These are phyloP conservation scores for Plebejus anna DNA, from an alignment of 2,888 invertebrate species.

Conservation along the genomic window DNA sequence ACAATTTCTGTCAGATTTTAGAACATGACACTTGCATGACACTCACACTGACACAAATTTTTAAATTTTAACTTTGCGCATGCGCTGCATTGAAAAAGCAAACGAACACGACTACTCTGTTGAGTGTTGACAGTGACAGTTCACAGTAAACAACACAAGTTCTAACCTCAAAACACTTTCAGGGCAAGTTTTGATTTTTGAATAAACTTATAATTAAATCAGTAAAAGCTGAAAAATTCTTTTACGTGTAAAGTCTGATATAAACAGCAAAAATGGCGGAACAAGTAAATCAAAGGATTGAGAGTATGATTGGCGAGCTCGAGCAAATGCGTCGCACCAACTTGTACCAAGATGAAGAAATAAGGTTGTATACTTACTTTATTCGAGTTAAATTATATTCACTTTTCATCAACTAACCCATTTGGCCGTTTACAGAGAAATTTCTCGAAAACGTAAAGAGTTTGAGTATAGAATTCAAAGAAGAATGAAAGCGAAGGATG, in stretches of 20 bases:
- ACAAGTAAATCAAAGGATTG: slow-evolving; percentile 87
- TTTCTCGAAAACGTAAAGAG: slow-evolving; percentile 84
- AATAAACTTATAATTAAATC: background rate
- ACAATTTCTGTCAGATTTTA: too few relatives aligned
- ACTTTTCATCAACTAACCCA: background rate
- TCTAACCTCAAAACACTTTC: background rate
- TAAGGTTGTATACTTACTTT: slow-evolving; percentile 70
- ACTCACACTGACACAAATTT: too few relatives aligned
- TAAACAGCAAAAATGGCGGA: slow-evolving; percentile 84
- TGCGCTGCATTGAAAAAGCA: too few relatives aligned
- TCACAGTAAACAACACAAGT: background rate
- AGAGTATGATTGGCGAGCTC: slow-evolving; percentile 89
- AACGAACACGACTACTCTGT: too few relatives aligned
- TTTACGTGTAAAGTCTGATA: background rate
- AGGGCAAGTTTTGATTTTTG: background rate
- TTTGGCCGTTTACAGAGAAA: slow-evolving; percentile 72
- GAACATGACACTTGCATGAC: too few relatives aligned
- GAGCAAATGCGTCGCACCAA: slow-evolving; percentile 87
- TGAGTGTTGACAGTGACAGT: background rate
- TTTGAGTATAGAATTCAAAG: slow-evolving; percentile 87
- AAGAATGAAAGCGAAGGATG: slow-evolving; percentile 83
- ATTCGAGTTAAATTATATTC: background rate
- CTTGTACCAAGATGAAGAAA: slow-evolving; percentile 85
- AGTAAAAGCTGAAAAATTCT: background rate
- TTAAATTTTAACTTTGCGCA: too few relatives aligned